Base-by-base conservation (phyloP, 2,888 invertebrate species). In the Encarsia formosa region DNA sequence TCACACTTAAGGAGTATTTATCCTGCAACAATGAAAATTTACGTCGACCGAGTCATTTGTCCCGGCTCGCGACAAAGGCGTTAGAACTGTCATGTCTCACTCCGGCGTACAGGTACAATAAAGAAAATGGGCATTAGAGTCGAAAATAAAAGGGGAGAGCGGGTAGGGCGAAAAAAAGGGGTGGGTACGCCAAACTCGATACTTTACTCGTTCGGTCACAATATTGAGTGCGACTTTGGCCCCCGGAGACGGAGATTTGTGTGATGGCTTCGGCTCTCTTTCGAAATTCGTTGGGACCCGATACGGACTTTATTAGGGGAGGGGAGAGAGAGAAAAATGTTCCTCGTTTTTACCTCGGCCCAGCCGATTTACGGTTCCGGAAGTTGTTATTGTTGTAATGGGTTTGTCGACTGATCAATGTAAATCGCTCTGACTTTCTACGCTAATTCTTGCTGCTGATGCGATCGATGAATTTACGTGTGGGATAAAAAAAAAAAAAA, bases 141-240 rank as follows among this genome's bases (percentile, higher is more conserved):
- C 34, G 51, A 44, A 51, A 48, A 16, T 42, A 55, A 40, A 43
- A 18, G 39, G 20, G 39, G 44, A 54, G 48, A 47, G 42, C 32
- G 51, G 19, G 18, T 9, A 42, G 8, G 47, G 29, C 31, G 49
- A 49, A 23, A 35, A 15, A 38, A n/a, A n/a, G 26, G 31, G 32
- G 32, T 40, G 52, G 51, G 49, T 54, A 56, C 54, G 52, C 48
- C 54, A 64, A 65, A 63, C 57, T 63, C 65, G 65, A 69, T 69
- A 65, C 63, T 62, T 70, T 65, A 65, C 65, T 67, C 60, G 59
- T 66, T 66, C 65, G 66, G 67, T 69, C 68, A 67, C 69, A 70
- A 71, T 71, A 71, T 71, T 68, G 69, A 71, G 68, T 67, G 65
- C 64, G 63, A 68, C 64, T 65, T 65, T 43, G 62, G 65, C 57